Conservation (phyloP, 2,113 vertebrate genomes). For the Cyphomyrus plagiostoma region DNA sequence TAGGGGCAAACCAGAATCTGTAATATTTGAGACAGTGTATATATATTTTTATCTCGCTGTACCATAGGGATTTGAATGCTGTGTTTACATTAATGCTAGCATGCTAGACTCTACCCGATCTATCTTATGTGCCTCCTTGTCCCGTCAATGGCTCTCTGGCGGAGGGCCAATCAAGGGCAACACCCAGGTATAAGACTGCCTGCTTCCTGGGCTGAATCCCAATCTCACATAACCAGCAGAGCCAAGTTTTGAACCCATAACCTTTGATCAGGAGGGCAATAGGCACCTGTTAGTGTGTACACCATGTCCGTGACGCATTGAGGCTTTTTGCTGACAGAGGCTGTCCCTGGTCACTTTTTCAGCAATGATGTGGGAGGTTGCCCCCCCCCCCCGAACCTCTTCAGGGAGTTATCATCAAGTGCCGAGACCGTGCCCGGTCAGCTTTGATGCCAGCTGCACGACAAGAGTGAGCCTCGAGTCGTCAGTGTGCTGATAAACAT, state of each 20-base stretch:
- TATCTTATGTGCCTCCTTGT: background rate
- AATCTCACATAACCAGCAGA: background rate
- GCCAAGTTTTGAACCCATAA: background rate
- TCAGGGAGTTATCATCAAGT: background rate
- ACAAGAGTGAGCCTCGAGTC: background rate
- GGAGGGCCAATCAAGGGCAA: background rate
- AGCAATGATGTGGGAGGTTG: too few species aligned
- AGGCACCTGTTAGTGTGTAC: background rate
- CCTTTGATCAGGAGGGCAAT: background rate
- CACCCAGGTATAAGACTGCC: background rate
- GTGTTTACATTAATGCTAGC: background rate
- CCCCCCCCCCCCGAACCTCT: background rate
- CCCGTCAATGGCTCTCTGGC: background rate
- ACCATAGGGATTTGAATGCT: background rate
- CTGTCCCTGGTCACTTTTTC: too few species aligned
- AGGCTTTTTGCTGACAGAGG: background rate
- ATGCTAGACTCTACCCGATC: background rate
- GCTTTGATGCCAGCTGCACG: conserved; percentile 5
- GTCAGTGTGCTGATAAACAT: background rate
- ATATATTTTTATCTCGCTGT: background rate
- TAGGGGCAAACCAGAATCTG: background rate
- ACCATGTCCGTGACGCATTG: background rate
- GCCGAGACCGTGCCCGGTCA: background rate
- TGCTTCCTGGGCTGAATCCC: background rate
- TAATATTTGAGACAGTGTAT: background rate